Base-by-base conservation (phyloP, 2,888 invertebrate species). In the Tetheella fluctuosa region DNA sequence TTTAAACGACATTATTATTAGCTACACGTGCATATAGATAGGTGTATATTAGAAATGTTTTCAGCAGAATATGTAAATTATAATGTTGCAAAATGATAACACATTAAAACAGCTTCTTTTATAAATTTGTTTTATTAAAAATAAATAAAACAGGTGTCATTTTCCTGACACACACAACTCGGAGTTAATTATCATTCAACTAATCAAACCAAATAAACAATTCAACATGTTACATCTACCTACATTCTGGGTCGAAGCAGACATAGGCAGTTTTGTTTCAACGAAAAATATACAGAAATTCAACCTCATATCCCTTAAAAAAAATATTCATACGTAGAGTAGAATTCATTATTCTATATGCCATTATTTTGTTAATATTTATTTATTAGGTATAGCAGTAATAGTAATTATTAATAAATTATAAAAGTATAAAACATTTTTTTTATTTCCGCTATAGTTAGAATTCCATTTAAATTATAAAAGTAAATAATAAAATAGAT, bases 111-210 rank as follows among this genome's bases (percentile, higher is more conserved):
- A 48, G 20, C 7, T 48, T 48, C 48, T 1, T 48, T 48, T 15
- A 20, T 48, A 48, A 48, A 48, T 48, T n/a, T 48, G 48, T 48
- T 48, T 48, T 48, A 48, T 48, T 48, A 48, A 48, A 48, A 48
- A 48, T 48, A 48, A 48, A 48, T 48, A 48, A 48, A 48, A 48
- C 48, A 10, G 1, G 48, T 20, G 48, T 48, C 17, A 48, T 48
- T 48, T 20, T 20, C 48, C 48, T 20, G 48, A 48, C 20, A 48
- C 48, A 48, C 42, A 48, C 17, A 48, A 48, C 48, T 48, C 17
- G 20, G 20, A 48, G 20, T 48, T 20, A 48, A 48, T 48, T 6
- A 48, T 48, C 48, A 10, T 48, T 17, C n/a, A 48, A 10, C n/a
- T 48, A 1, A 20, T 48, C 7, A 48, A 48, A 48, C 20, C 48